Evolutionary conservation across 2,888 invertebrate species (phyloP).

Genomic region (Agonopterix arenella): DNA sequence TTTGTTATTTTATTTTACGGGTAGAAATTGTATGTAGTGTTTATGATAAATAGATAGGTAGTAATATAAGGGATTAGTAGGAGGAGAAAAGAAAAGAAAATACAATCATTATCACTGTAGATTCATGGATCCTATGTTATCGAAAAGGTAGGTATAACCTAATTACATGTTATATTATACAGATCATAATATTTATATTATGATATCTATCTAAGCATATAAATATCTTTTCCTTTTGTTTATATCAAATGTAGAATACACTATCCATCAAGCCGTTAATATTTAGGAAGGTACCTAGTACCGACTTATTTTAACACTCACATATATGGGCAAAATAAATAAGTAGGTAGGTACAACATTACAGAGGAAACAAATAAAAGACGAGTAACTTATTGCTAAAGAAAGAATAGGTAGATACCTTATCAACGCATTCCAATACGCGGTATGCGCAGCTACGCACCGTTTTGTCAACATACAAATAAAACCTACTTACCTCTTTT

Average conservation of each 20-base stretch:
- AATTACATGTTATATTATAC: no score
- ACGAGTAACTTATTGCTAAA: background rate
- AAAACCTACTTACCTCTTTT: no score
- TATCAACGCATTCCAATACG: background rate
- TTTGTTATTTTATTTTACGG: background rate
- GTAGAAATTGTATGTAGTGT: background rate
- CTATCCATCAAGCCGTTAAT: no score
- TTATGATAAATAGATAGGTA: background rate
- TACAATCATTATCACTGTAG: background rate
- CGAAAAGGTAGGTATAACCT: no score
- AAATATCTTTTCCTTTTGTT: no score
- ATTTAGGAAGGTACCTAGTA: no score
- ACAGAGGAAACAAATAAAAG: background rate
- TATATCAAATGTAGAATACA: no score
- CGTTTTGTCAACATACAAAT: background rate
- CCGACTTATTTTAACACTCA: no score
- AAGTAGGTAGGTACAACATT: background rate
- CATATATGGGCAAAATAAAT: background rate
- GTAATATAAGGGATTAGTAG: background rate
- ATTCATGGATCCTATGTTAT: no score
- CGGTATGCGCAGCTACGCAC: background rate
- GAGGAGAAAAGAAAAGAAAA: background rate
- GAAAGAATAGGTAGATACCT: background rate
- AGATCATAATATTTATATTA: no score
- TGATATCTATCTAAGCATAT: no score